Conservation (phyloP, 2,113 vertebrate species). For the Tachysurus fulvidraco region DNA sequence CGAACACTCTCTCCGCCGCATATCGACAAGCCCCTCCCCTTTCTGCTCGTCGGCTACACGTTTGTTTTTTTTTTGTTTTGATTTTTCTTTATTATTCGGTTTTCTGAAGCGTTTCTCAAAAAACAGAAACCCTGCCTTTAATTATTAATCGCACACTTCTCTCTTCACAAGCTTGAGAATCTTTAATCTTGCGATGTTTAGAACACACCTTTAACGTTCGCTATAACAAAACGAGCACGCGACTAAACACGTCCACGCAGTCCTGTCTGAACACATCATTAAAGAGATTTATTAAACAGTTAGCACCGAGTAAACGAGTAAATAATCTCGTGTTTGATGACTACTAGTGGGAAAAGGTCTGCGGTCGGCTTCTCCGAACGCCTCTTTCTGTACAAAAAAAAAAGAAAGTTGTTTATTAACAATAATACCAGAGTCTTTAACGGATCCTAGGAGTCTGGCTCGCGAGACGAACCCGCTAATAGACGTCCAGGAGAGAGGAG, state of each 20-base stretch:
- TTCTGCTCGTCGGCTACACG: too few species aligned
- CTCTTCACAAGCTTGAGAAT: not conserved
- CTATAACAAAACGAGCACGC: too few species aligned
- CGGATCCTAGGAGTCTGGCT: conserved; percentile 14
- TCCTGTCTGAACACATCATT: not conserved
- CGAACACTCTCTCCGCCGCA: too few species aligned
- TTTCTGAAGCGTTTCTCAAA: too few species aligned
- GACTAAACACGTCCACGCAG: not conserved
- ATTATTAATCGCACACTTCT: not conserved
- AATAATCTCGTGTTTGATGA: not conserved
- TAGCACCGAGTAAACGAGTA: not conserved
- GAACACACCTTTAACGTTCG: not conserved
- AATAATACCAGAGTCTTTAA: conserved; percentile 9
- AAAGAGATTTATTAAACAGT: not conserved
- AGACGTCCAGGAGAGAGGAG: not conserved
- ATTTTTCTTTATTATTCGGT: too few species aligned
- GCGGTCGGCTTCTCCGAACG: not conserved
- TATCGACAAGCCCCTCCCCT: too few species aligned
- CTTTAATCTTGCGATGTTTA: not conserved
- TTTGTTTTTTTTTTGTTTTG: too few species aligned
- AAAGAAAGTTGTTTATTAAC: not conserved
- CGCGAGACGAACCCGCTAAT: not conserved
- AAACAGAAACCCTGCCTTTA: too few species aligned
- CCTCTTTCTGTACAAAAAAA: not conserved
- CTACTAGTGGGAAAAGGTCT: not conserved